Conservation (phyloP, 2,113 vertebrate species). For the Rafetus swinhoei region DNA sequence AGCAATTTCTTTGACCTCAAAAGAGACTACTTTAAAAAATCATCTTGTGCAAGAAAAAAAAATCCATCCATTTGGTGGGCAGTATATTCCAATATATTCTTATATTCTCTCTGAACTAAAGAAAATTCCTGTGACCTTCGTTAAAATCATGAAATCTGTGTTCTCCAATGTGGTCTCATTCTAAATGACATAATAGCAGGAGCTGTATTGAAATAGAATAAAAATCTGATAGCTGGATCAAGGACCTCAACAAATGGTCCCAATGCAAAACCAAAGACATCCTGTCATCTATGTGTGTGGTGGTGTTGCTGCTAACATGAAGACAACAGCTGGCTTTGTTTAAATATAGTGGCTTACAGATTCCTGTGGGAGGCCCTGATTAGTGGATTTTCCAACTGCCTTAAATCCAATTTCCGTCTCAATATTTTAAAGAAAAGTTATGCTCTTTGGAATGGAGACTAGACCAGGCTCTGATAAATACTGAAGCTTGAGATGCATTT, state of each 20-base stretch:
- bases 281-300: not conserved
- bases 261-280: not conserved
- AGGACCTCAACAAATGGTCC: not conserved
- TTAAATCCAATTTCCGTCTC: not conserved
- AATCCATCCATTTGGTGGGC: not conserved
- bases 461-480: slow-evolving; percentile 21
- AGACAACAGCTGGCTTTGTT: slow-evolving; percentile 28
- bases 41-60: not conserved
- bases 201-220: not conserved
- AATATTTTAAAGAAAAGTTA: not conserved
- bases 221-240: not conserved
- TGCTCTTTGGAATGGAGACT: not conserved
- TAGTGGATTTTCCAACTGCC: slow-evolving; percentile 26
- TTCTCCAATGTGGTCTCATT: not conserved
- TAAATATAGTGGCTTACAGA: slow-evolving; percentile 7
- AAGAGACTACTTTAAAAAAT: not conserved
- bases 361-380: slow-evolving; percentile 42
- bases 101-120: not conserved
- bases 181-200: not conserved
- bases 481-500: slow-evolving; percentile 11
- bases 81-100: too few species aligned
- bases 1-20: accelerated
- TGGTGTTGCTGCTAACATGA: not conserved
- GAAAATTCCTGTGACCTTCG: not conserved
- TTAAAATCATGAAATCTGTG: not conserved